phyloP scores from a whole-genome alignment of 1,140 invertebrate genomes.

The Coelopa frigida region DNA sequence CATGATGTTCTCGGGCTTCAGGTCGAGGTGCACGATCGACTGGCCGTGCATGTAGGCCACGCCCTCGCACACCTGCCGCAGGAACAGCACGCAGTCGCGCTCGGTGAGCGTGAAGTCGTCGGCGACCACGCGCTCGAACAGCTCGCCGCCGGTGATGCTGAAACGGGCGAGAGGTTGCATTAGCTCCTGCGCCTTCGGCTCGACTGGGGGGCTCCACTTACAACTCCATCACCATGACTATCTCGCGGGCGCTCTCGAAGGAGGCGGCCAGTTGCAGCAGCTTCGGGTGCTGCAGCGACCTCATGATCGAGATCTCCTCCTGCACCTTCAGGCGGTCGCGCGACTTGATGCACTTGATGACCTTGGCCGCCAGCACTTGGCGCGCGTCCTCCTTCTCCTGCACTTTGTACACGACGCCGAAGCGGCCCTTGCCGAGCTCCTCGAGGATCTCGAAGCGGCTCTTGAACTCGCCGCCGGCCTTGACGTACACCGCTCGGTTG shows the following conservation, averaged over 20 bases:
- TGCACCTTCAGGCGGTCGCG: constrained; percentile 79
- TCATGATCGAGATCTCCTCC: constrained; percentile 92
- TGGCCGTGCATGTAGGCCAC: constrained; percentile 84
- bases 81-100: constrained; percentile 82
- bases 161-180: constrained; percentile 5
- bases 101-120: constrained; percentile 90
- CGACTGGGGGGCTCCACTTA: constrained; percentile 53
- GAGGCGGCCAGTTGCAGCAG: constrained; percentile 81
- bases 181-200: neutral
- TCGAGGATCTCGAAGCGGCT: constrained; percentile 58
- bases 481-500: constrained; percentile 34
- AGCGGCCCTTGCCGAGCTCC: constrained; percentile 74
- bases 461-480: constrained; percentile 53
- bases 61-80: constrained; percentile 84
- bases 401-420: constrained; percentile 69
- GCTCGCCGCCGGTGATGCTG: constrained; percentile 84
- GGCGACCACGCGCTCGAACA: constrained; percentile 85
- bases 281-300: constrained; percentile 79
- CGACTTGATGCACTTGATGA: constrained; percentile 73
- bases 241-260: constrained; percentile 77
- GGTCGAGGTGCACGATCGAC: constrained; percentile 79
- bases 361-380: constrained; percentile 80
- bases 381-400: constrained; percentile 59
- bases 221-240: constrained; percentile 92
- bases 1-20: constrained; percentile 93